Conservation (phyloP, 2,888 invertebrate genomes). For the Meghimatium bilineatum region DNA sequence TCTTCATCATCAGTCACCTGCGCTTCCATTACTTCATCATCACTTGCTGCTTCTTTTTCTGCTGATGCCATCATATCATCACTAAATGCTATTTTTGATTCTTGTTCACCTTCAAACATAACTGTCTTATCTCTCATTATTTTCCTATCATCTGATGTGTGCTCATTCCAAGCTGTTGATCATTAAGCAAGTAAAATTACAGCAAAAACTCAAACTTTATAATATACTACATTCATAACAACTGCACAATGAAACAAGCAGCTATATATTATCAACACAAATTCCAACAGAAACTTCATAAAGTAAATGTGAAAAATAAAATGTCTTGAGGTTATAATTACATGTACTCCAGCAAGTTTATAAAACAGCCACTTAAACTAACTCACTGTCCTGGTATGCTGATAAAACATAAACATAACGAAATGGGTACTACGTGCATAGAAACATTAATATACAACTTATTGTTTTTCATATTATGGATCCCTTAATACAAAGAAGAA, state of each 20-base stretch:
- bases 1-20: neutral
- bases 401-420: no score
- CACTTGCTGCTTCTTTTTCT: neutral
- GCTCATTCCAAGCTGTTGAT: conserved; percentile 12
- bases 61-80: neutral
- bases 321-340: no score
- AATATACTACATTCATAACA: neutral
- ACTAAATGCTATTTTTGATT: conserved; percentile 26
- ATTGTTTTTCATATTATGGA: no score
- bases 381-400: no score
- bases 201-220: neutral
- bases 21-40: neutral
- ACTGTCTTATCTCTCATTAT: conserved; percentile 17
- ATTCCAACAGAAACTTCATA: no score
- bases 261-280: no score
- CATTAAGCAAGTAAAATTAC: conserved; percentile 16
- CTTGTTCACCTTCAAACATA: conserved; percentile 31
- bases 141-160: neutral
- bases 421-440: no score
- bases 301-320: no score
- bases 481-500: no score
- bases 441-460: no score
- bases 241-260: no score
- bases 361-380: neutral
- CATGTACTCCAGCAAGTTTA: neutral